A percentile compares a stretch with the other conserved stretches of the same genome.
phyloP scores from a whole-genome alignment of 2,797 vertebrate species.

The Danio tinwini region DNA sequence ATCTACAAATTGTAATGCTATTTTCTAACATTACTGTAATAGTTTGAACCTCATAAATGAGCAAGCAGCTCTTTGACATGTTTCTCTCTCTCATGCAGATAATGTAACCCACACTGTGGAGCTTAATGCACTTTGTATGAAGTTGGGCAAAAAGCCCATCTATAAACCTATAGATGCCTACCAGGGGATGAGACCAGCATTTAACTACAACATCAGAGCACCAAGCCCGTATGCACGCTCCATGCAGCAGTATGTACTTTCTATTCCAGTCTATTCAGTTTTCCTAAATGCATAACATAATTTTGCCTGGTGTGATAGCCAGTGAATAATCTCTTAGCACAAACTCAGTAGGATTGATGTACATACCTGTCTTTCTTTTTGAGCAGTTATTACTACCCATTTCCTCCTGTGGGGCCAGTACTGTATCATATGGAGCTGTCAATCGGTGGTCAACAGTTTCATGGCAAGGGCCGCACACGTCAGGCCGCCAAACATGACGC shows the following conservation, averaged over 20 bases:
- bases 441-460: slow-evolving; percentile 95
- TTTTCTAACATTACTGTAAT: neutral
- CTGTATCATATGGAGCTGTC: slow-evolving; percentile 97
- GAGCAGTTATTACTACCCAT: slow-evolving; percentile 97
- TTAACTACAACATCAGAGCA: slow-evolving; percentile 89
- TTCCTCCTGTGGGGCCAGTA: slow-evolving; percentile 91
- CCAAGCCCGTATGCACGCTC: slow-evolving; percentile 82
- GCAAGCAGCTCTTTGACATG: slow-evolving; percentile 35
- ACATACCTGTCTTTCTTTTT: neutral
- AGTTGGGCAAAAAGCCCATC: slow-evolving; percentile 94
- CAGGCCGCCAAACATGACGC: slow-evolving; percentile 95
- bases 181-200: slow-evolving; percentile 92
- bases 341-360: neutral
- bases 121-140: slow-evolving; percentile 96
- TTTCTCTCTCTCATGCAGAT: slow-evolving; percentile 72
- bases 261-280: neutral
- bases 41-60: neutral
- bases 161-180: slow-evolving; percentile 96
- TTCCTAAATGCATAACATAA: neutral
- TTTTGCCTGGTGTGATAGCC: neutral
- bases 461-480: slow-evolving; percentile 94
- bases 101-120: slow-evolving; percentile 93
- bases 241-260: slow-evolving; percentile 79
- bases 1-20: neutral
- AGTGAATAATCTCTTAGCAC: neutral